Conservation (phyloP, 2,888 invertebrate species). For the Agapetus fuscipes region DNA sequence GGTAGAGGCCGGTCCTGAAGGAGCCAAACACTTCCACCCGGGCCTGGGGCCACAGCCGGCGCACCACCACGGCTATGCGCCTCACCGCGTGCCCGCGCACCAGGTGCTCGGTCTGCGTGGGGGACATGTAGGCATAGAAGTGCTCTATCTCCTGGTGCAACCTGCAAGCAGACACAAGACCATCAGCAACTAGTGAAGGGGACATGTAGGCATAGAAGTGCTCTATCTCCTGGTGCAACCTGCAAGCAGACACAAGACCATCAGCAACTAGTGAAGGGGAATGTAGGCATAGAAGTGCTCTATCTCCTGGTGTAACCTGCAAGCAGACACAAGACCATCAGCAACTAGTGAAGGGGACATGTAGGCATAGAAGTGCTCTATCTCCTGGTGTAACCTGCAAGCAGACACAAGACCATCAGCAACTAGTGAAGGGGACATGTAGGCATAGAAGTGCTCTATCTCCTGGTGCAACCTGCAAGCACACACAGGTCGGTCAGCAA, state of each 20-base stretch:
- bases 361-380: conserved; percentile 91
- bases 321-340: too few relatives aligned
- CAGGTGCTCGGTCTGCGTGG: conserved; percentile 82
- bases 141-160: conserved; percentile 97
- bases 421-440: conserved; percentile 94
- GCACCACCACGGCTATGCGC: conserved; percentile 79
- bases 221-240: conserved; percentile 94
- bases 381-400: conserved; percentile 87
- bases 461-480: conserved; percentile 86
- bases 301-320: conserved; percentile 92
- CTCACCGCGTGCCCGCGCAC: conserved; percentile 83
- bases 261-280: conserved; percentile 60
- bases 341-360: too few relatives aligned
- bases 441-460: conserved; percentile 91
- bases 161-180: conserved; percentile 36
- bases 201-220: conserved; percentile 94
- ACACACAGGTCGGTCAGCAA: too few relatives aligned
- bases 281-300: conserved; percentile 94
- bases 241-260: conserved; percentile 29
- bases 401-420: conserved; percentile 4
- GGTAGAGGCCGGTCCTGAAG: conserved; percentile 92
- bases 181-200: conserved; percentile 48
- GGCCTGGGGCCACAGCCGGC: conserved; percentile 85
- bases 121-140: conserved; percentile 91
- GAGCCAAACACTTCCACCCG: conserved; percentile 97